These are phyloP conservation scores for Thamnaconus septentrionalis DNA, from an alignment of 2,113 vertebrate species.

Conservation along the genomic window DNA sequence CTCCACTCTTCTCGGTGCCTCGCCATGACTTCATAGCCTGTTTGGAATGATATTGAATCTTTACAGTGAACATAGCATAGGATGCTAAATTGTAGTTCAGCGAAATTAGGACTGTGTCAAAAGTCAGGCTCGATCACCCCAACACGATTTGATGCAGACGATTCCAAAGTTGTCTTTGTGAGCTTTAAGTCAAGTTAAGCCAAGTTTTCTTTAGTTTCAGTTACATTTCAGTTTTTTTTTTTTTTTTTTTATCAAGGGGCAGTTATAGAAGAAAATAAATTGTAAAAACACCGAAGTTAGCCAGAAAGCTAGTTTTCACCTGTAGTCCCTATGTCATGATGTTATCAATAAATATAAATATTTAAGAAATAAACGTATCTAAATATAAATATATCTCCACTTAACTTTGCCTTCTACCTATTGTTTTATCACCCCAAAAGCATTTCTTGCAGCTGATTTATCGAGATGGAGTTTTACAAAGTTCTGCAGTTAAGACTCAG, in stretches of 20 bases:
- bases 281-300: neutral
- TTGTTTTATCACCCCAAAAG: conserved; percentile 25
- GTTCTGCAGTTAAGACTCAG: neutral
- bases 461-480: conserved; percentile 1
- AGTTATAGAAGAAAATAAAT: no score
- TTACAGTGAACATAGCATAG: neutral
- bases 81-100: neutral
- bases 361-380: no score
- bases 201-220: no score
- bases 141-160: neutral
- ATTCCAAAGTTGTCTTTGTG: no score
- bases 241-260: no score
- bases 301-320: neutral
- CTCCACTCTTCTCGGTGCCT: conserved; percentile 8
- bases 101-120: neutral
- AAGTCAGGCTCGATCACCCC: neutral
- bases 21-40: neutral
- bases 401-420: neutral
- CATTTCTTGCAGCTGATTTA: no score
- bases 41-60: conserved; percentile 1
- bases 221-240: no score
- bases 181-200: no score
- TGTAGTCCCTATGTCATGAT: no score
- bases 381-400: no score
- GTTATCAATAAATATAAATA: no score